Base-by-base conservation (phyloP, 2,113 vertebrate genomes). In the Entosphenus tridentatus region DNA sequence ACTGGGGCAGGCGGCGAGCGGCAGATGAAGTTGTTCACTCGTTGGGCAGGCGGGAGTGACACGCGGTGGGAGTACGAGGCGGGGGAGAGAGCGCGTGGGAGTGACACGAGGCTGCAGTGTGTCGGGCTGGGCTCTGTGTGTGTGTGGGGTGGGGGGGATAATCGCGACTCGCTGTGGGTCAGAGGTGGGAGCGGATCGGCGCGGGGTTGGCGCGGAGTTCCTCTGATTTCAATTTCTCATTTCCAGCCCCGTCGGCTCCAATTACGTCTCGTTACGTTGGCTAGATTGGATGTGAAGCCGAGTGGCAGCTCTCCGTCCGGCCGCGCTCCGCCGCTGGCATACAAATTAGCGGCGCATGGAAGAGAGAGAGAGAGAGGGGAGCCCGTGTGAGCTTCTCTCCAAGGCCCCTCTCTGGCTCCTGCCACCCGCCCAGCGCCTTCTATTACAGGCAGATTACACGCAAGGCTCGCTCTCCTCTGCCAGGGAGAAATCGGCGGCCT, bases 241-340 rank as follows among this genome's bases (percentile, higher is more conserved):
- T 65, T 65, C 62, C 62, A 65, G 62, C n/a, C n/a, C 62, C 62
- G 62, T 21, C 62, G 62, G 62, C 21, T 65, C 21, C 62, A 65
- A 65, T 65, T 65, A 65, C 62, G 21, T 21, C 62, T 65, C n/a
- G 62, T 65, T 65, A 65, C 62, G 10, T n/a, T 65, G 62, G n/a
- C n/a, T 21, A 65, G 62, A 65, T 65, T 65, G 62, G 62, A 65
- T 21, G 62, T 65, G 62, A n/a, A 16, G 62, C 62, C n/a, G 21
- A 16, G n/a, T 65, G 62, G n/a, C 21, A 9, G 62, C 62, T 65
- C 21, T 65, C 39, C 39, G 39, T 39, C 39, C 39, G 39, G 39
- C 39, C 39, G 39, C 39, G 39, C 39, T 39, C 39, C 39, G 39
- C 39, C 39, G 39, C 39, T 39, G 39, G 39, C 39, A 39, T 39